Evolutionary conservation across 2,113 vertebrate genomes (phyloP).

Genomic region (Pituophis catenifer): DNA sequence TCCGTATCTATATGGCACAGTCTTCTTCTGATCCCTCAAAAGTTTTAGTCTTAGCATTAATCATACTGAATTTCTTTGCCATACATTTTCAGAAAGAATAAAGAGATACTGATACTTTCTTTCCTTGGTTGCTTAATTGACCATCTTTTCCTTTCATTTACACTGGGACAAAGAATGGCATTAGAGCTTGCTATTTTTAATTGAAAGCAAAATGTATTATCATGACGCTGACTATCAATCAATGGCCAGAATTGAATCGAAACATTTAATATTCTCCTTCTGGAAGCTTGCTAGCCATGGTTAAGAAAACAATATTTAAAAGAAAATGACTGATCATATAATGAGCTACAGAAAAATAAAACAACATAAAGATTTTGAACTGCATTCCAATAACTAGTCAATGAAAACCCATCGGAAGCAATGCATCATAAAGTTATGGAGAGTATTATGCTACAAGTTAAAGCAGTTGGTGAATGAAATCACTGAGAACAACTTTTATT

Average conservation of each 20-base stretch:
- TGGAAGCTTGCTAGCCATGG: slow-evolving; percentile 25
- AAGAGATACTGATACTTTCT: slow-evolving; percentile 41
- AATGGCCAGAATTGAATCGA: slow-evolving; percentile 54
- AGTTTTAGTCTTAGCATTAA: slow-evolving; percentile 48
- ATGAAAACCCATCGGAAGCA: neutral
- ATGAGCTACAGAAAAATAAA: neutral
- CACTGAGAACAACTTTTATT: neutral
- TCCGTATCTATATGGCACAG: neutral
- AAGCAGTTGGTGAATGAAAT: neutral
- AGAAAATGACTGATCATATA: neutral
- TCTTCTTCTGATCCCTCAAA: slow-evolving; percentile 32
- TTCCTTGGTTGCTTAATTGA: slow-evolving; percentile 56
- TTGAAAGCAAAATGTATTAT: slow-evolving; percentile 48
- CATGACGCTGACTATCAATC: slow-evolving; percentile 49
- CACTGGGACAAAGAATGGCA: slow-evolving; percentile 42
- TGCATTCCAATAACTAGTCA: neutral
- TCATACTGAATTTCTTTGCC: slow-evolving; percentile 31
- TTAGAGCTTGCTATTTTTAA: slow-evolving; percentile 65
- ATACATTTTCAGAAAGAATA: slow-evolving; percentile 30
- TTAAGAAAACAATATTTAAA: slow-evolving; percentile 21
- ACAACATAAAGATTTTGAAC: neutral
- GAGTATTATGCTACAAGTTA: neutral
- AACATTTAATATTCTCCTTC: slow-evolving; percentile 54
- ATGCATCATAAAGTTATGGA: neutral
- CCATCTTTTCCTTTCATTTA: slow-evolving; percentile 33